These are phyloP conservation scores for Oceanites oceanicus DNA, from an alignment of 2,113 vertebrate genomes.

Conservation along the genomic window DNA sequence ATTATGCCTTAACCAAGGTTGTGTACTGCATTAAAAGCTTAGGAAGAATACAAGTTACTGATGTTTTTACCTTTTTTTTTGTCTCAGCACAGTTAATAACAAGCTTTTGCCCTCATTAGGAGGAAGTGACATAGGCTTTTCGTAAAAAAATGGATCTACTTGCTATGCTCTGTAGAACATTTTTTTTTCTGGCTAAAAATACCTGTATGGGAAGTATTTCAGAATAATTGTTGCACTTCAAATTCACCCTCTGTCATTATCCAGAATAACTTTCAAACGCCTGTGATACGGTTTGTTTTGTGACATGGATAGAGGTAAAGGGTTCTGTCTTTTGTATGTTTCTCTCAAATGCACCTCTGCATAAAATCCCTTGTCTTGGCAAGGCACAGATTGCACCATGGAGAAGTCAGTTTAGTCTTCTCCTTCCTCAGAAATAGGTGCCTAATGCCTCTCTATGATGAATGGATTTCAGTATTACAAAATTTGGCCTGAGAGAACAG, in stretches of 20 bases:
- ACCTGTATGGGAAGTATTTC: background rate
- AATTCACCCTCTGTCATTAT: background rate
- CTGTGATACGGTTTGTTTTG: background rate
- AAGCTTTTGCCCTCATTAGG: background rate
- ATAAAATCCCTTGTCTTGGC: background rate
- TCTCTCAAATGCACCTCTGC: background rate
- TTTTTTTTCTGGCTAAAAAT: background rate
- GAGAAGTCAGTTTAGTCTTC: background rate
- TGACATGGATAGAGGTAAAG: background rate
- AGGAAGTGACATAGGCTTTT: background rate
- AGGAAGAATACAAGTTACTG: background rate
- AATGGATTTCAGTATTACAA: background rate
- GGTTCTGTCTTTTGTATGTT: background rate
- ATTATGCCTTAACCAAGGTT: background rate
- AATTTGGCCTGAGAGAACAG: background rate
- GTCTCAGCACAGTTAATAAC: background rate
- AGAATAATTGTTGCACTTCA: background rate
- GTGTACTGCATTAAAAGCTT: background rate
- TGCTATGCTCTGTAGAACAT: background rate
- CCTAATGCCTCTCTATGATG: background rate
- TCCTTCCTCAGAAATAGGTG: background rate
- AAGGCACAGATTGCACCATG: background rate
- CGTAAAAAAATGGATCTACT: background rate
- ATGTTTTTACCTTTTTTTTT: background rate
- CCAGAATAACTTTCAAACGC: background rate